Base-by-base conservation (phyloP, 2,797 vertebrate species). In the Pseudomugil gertrudae region DNA sequence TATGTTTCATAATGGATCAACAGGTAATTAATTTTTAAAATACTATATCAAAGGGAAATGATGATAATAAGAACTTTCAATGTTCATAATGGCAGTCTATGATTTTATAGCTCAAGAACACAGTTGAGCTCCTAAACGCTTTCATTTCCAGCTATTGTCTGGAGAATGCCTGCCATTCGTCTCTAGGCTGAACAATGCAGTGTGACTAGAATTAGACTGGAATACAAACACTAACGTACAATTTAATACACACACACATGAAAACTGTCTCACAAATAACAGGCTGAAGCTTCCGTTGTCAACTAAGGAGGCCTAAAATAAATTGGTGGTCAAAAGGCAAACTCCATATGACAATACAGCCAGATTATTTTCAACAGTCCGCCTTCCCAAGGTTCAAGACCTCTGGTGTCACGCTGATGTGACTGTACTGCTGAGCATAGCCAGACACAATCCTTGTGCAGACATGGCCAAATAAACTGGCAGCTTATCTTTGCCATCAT, bases 21-120 rank as follows among this genome's bases (percentile, higher is more conserved):
- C 74, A 72, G 78, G 84, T 88, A 89, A 92, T 90, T 90, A 82
- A 87, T 87, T 87, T 72, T n/a, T n/a, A 32, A 72, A 87, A 78
- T 83, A 81, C 73, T 76, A 80, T 76, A 89, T 90, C 69, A 88
- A 89, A 87, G 67, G 72, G 68, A 64, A 66, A 23, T 48, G 70
- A 76, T 62, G 73, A 86, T 87, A 87, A 85, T 87, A 66, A 82
- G 78, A 80, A 82, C 56, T 83, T 79, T 71, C 83, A 85, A 78
- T 80, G 69, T 68, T 85, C 75, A 72, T 60, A 67, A 80, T 84
- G 55, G 32, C 50, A 29, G 53, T 52, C 57, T 84, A 73, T 88
- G 79, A 78, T 89, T 83, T 84, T 69, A 78, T 65, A 80, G 67
- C 81, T 89, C 69, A 83, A 81, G 72, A 76, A 79, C 47, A 56